These are phyloP conservation scores for Candidula unifasciata DNA, from an alignment of 2,888 invertebrate genomes.

Conservation along the genomic window DNA sequence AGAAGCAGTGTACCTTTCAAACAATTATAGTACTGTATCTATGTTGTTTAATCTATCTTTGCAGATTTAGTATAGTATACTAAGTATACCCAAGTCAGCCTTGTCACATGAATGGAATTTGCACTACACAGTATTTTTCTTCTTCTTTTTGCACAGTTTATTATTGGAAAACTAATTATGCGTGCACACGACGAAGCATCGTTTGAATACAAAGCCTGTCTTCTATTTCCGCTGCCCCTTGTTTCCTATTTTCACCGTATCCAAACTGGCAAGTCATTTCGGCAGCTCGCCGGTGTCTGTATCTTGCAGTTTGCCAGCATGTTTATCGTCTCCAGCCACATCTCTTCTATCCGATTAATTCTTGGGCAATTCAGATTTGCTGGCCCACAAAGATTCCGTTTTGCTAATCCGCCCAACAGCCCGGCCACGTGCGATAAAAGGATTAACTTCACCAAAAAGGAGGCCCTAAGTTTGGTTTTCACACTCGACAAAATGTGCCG, in stretches of 20 bases:
- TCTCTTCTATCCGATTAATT: not conserved
- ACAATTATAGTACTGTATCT: too few relatives aligned
- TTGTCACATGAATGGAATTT: too few relatives aligned
- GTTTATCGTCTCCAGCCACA: constrained; percentile 11
- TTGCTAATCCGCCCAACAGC: constrained; percentile 20
- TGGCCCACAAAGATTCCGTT: constrained; percentile 7
- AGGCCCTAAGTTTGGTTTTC: constrained; percentile 9
- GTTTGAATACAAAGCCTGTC: not conserved
- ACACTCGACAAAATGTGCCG: constrained; percentile 29
- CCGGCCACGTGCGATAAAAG: constrained; percentile 34
- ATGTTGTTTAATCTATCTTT: too few relatives aligned
- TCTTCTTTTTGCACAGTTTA: not conserved
- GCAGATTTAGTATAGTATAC: too few relatives aligned
- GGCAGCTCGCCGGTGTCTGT: not conserved
- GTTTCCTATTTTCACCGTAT: not conserved
- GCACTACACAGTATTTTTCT: too few relatives aligned
- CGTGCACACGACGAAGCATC: not conserved
- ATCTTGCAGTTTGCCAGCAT: not conserved
- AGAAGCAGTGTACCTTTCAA: too few relatives aligned
- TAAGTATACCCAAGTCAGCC: too few relatives aligned
- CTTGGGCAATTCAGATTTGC: constrained; percentile 21
- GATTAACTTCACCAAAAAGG: constrained; percentile 12
- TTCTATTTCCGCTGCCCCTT: not conserved
- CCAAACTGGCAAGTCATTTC: not conserved
- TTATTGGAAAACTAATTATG: not conserved